A percentile compares a stretch with the other conserved stretches of the same genome.
Evolutionary conservation across 35 echinoderm and acorn worm genomes (phyloP).

Genomic region (Nesometra sesokonis): DNA sequence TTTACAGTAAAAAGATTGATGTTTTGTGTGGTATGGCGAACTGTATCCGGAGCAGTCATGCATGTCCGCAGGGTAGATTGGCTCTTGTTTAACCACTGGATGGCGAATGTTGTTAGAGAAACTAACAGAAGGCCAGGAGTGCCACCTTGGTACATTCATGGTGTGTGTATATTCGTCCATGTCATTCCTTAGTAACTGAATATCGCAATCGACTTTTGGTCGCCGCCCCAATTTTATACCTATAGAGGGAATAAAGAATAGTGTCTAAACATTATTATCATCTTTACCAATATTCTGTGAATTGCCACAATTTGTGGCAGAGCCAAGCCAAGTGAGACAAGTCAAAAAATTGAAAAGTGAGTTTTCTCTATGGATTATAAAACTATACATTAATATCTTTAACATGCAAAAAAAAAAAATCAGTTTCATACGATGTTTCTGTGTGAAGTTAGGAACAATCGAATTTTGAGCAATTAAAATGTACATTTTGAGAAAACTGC

Average conservation of each 20-base stretch:
- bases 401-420: no score
- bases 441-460: no score
- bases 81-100: neutral
- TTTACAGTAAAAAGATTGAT: neutral
- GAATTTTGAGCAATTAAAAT: no score
- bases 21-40: neutral
- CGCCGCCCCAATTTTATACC: constrained; percentile 90
- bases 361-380: no score
- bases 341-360: no score
- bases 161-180: neutral
- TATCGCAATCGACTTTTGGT: constrained; percentile 77
- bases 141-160: neutral
- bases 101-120: neutral
- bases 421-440: no score
- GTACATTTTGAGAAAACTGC: no score
- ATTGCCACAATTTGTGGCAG: no score
- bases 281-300: no score
- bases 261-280: neutral
- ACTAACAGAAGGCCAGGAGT: neutral
- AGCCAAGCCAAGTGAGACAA: no score
- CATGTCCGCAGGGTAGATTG: neutral
- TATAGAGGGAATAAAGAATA: constrained; percentile 20
- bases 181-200: neutral
- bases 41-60: neutral
- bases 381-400: no score